Percentiles rank a stretch among this genome's conserved stretches.
Evolutionary conservation across 2,797 vertebrate species (phyloP).

Genomic region (Aplochiton taeniatus): DNA sequence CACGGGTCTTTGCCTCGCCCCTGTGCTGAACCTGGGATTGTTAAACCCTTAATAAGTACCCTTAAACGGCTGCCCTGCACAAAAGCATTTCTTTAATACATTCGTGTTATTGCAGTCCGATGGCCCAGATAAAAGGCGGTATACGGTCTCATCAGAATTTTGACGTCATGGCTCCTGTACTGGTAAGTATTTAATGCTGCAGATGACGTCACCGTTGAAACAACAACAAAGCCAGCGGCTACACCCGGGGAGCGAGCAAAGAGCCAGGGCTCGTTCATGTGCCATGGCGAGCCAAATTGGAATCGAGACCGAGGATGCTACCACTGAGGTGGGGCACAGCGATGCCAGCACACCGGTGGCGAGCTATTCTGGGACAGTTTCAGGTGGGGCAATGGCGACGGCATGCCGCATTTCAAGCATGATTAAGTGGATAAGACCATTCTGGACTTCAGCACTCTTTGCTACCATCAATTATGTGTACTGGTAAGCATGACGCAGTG

Average conservation of each 20-base stretch:
- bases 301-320: slow-evolving; percentile 32
- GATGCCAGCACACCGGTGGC: slow-evolving; percentile 17
- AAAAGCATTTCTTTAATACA: no score
- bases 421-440: slow-evolving; percentile 82
- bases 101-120: no score
- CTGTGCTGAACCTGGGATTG: no score
- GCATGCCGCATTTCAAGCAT: slow-evolving; percentile 61
- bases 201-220: slow-evolving; percentile 60
- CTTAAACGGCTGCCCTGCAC: no score
- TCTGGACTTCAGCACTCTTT: slow-evolving; percentile 78
- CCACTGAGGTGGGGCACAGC: slow-evolving; percentile 25
- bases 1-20: no score
- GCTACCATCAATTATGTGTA: slow-evolving; percentile 81
- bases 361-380: neutral
- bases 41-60: no score
- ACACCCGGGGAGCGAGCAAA: slow-evolving; percentile 20
- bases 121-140: neutral
- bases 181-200: slow-evolving; percentile 27
- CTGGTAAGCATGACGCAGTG: slow-evolving; percentile 85
- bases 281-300: slow-evolving; percentile 53
- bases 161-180: slow-evolving; percentile 28
- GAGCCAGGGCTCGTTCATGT: slow-evolving; percentile 25
- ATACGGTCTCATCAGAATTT: neutral
- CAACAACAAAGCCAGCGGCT: slow-evolving; percentile 54
- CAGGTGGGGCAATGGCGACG: slow-evolving; percentile 16